A percentile compares a stretch with the other conserved stretches of the same genome.
phyloP scores from a whole-genome alignment of 2,888 invertebrate genomes.

The Disparrhopalites patrizii region DNA sequence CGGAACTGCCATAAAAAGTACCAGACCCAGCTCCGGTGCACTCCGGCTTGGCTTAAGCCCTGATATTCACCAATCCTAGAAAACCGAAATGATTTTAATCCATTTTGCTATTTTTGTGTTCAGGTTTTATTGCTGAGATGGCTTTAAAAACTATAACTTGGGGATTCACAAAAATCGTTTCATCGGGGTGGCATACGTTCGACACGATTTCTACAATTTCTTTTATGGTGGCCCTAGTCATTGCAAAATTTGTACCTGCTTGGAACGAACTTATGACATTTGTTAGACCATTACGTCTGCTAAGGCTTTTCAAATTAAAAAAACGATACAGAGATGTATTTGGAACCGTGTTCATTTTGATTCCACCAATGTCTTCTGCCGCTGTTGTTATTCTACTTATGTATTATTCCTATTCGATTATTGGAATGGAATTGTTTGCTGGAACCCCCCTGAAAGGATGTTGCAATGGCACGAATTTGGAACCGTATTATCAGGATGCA shows the following conservation, averaged over 20 bases:
- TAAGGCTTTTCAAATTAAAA: slow-evolving; percentile 49
- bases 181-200: slow-evolving; percentile 81
- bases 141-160: slow-evolving; percentile 67
- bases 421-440: slow-evolving; percentile 84
- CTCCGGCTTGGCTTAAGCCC: too few species aligned
- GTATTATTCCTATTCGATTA: slow-evolving; percentile 84
- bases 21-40: too few species aligned
- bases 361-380: slow-evolving; percentile 78
- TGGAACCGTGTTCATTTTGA: slow-evolving; percentile 67
- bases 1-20: too few species aligned
- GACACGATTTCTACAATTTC: slow-evolving; percentile 65
- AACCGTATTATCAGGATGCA: slow-evolving; percentile 55
- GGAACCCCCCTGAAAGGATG: slow-evolving; percentile 71
- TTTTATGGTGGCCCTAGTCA: slow-evolving; percentile 49
- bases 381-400: slow-evolving; percentile 53
- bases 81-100: too few species aligned
- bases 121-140: slow-evolving; percentile 76
- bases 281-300: slow-evolving; percentile 64
- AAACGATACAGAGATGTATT: slow-evolving; percentile 44
- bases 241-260: slow-evolving; percentile 37
- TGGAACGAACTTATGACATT: slow-evolving; percentile 57
- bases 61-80: too few species aligned
- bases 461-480: slow-evolving; percentile 55
- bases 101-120: too few species aligned
- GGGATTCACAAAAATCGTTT: slow-evolving; percentile 67